Percentiles rank a stretch among this genome's conserved stretches.
These are phyloP conservation scores for Mystacides longicornis DNA, from an alignment of 2,888 invertebrate genomes.

Conservation along the genomic window DNA sequence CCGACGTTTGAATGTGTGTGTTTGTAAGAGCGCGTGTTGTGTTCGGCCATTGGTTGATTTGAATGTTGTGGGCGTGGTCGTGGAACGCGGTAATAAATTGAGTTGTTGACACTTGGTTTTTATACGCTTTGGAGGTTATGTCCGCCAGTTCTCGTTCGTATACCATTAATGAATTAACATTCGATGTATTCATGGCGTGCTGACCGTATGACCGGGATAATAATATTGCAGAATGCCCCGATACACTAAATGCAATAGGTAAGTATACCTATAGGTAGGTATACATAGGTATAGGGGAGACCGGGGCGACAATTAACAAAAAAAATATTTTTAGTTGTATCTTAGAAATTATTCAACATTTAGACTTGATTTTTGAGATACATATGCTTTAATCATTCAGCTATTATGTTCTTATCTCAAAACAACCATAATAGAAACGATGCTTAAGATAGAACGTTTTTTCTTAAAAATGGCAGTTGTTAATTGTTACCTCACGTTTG, in stretches of 20 bases:
- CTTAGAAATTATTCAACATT: no score
- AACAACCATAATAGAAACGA: no score
- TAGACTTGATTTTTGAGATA: no score
- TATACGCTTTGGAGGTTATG: constrained; percentile 19
- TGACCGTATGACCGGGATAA: not conserved
- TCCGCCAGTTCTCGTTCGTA: constrained; percentile 11
- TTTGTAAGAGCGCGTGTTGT: constrained; percentile 4
- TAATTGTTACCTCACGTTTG: no score
- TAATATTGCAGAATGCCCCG: not conserved
- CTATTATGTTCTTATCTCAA: no score
- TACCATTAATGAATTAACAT: constrained; percentile 14
- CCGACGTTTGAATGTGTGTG: constrained; percentile 4
- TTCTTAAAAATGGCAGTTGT: no score
- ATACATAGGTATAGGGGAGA: not conserved
- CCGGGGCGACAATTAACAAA: no score
- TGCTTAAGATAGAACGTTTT: no score
- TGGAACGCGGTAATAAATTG: constrained; percentile 48
- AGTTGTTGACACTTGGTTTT: constrained; percentile 44
- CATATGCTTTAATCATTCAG: no score
- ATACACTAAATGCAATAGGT: not conserved
- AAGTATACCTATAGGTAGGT: not conserved
- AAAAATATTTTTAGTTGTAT: no score
- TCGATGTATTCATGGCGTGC: constrained; percentile 6
- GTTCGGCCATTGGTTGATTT: constrained; percentile 37
- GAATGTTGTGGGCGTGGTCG: constrained; percentile 42